phyloP scores from a whole-genome alignment of 2,797 vertebrate species.

The Lateolabrax maculatus region DNA sequence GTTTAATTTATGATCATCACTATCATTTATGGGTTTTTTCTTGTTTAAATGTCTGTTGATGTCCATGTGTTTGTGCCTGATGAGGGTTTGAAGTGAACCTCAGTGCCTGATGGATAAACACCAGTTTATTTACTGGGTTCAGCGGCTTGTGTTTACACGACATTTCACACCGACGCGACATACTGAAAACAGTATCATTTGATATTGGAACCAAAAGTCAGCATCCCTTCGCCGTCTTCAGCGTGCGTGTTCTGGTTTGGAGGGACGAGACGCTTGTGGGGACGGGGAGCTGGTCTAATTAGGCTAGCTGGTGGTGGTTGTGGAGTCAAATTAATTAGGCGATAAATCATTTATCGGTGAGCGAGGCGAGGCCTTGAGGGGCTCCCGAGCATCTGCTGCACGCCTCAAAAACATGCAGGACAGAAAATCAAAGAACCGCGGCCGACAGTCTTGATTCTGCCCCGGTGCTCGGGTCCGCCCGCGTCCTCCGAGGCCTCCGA shows the following conservation, averaged over 20 bases:
- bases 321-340: slow-evolving; percentile 48
- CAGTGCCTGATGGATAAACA: too few species aligned
- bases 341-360: slow-evolving; percentile 61
- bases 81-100: too few species aligned
- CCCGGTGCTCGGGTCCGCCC: background rate
- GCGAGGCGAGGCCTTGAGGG: slow-evolving; percentile 45
- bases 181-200: too few species aligned
- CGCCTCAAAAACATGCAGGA: slow-evolving; percentile 1
- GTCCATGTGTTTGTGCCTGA: too few species aligned
- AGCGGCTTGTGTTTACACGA: too few species aligned
- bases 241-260: background rate
- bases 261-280: slow-evolving; percentile 7
- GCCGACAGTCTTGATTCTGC: background rate
- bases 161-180: too few species aligned
- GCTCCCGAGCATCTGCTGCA: slow-evolving; percentile 57
- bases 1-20: too few species aligned
- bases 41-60: too few species aligned
- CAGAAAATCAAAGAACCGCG: background rate
- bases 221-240: too few species aligned
- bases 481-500: slow-evolving; percentile 5
- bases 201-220: too few species aligned
- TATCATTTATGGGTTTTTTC: too few species aligned
- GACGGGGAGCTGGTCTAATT: slow-evolving; percentile 33
- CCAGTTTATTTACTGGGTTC: too few species aligned
- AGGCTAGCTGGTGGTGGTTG: slow-evolving; percentile 18